A percentile compares a stretch with the other conserved stretches of the same genome.
phyloP scores from a whole-genome alignment of 2,113 vertebrate genomes.

The Sander lucioperca region DNA sequence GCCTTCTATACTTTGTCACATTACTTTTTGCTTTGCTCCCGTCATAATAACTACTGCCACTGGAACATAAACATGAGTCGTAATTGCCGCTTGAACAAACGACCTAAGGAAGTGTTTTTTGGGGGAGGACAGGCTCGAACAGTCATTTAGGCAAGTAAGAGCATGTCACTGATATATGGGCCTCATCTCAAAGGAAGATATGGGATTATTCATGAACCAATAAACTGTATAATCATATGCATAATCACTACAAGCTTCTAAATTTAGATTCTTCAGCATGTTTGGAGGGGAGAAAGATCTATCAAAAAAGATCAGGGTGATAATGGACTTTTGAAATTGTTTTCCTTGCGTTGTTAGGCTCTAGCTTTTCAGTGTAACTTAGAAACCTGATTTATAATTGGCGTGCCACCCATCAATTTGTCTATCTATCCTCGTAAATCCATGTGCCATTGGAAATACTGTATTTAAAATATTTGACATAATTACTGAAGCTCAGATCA shows the following conservation, averaged over 20 bases:
- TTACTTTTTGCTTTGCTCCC: no score
- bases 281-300: neutral
- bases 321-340: neutral
- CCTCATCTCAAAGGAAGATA: neutral
- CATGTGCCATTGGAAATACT: neutral
- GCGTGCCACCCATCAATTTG: neutral
- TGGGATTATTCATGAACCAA: neutral
- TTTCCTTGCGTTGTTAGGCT: neutral
- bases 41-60: no score
- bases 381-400: neutral
- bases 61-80: no score
- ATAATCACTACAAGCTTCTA: neutral
- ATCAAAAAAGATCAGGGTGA: neutral
- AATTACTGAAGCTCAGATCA: neutral
- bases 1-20: no score
- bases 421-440: neutral
- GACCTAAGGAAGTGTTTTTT: no score
- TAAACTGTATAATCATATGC: neutral
- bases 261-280: neutral
- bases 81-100: no score
- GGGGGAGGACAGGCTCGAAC: no score
- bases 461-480: neutral
- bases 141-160: no score
- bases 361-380: neutral
- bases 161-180: neutral